phyloP scores from a whole-genome alignment of 2,797 vertebrate genomes.

The Pangasius krempfi region DNA sequence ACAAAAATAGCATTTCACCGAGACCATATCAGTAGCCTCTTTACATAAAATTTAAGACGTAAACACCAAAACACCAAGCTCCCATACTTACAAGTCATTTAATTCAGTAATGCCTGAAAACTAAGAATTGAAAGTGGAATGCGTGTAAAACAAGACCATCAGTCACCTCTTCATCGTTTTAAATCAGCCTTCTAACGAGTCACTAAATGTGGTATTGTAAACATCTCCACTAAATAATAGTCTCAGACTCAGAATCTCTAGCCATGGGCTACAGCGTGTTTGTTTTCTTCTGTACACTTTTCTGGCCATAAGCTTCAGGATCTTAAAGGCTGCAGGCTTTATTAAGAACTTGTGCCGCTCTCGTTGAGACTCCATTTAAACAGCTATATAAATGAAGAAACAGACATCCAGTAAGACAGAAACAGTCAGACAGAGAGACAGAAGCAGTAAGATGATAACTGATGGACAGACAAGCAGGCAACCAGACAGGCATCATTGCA shows the following conservation, averaged over 20 bases:
- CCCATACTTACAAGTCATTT: background rate
- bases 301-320: background rate
- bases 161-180: background rate
- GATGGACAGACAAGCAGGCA: no score
- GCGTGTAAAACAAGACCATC: background rate
- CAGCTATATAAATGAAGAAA: no score
- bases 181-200: background rate
- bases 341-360: background rate
- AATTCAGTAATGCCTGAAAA: background rate
- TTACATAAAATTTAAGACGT: background rate
- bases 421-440: no score
- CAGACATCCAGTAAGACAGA: no score
- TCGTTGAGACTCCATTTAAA: background rate
- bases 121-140: background rate
- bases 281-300: background rate
- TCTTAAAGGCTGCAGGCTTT: background rate
- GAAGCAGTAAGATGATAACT: no score
- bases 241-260: background rate
- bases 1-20: conserved; percentile 53
- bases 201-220: background rate
- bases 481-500: no score
- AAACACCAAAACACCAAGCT: background rate
- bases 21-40: background rate
- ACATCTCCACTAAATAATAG: background rate
- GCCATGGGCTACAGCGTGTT: background rate